Evolutionary conservation across 2,797 vertebrate species (phyloP), one percentile per base, ranked within the genome.

Genomic region (Gallinago solitaria): DNA sequence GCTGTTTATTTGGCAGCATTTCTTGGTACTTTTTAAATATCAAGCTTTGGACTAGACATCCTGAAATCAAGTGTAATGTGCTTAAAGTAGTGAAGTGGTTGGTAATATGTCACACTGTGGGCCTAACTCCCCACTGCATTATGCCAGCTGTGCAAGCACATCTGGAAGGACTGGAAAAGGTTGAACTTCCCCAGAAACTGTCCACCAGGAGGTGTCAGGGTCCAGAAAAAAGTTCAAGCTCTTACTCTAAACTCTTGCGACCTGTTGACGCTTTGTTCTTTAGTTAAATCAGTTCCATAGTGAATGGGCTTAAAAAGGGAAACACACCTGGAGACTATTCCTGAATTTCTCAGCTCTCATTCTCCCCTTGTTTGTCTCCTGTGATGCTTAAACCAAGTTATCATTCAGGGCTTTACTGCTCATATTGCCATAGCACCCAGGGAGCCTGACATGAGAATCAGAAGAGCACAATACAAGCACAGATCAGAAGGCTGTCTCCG

Each of bases 21-120:
- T 83, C 64, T 82, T 61, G 24, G n/a, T 93, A n/a, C 45, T 77
- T 67, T 90, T 32, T 61, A 84, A 95, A 68, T 65, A 89, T 59
- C 54, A 73, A 41, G 18, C 53, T 90, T 91, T 96, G 77, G 48
- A 81, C 73, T 41, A 59, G 20, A 68, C 64, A 92, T 47, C 54
- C 30, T 93, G 61, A 88, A 96, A 92, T 50, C 69, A 48, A 77
- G 30, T 69, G 19, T 73, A 94, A 82, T 19, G 48, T 84, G 61
- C 77, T 95, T 81, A 69, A 81, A 96, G 87, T 71, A 93, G 47
- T 63, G 67, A 82, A 90, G 51, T 12, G 51, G 84, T 90, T 60
- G 71, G 35, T 91, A 87, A 43, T 83, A 53, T 53, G 80, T 67
- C 89, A 80, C 69, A 77, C 25, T 19, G n/a, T 35, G 39, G 33